These are phyloP conservation scores for Pyxicephalus adspersus DNA, from an alignment of 2,113 vertebrate species.

Conservation along the genomic window DNA sequence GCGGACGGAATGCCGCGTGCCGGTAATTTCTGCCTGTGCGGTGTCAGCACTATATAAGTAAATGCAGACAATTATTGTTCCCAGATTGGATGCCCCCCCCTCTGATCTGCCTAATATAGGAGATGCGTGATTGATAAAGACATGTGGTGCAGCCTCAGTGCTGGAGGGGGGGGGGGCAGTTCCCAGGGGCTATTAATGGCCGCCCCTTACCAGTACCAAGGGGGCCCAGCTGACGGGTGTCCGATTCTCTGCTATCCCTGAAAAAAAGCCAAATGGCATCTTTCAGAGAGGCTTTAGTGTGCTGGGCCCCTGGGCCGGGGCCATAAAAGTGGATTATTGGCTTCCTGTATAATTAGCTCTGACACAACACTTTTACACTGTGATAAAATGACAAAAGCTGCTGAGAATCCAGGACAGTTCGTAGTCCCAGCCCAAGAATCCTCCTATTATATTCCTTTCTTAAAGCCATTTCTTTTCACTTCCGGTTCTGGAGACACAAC, in stretches of 20 bases:
- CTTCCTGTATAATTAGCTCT: conserved; percentile 5
- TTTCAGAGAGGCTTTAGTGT: conserved; percentile 1
- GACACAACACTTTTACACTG: not conserved
- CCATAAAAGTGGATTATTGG: conserved; percentile 13
- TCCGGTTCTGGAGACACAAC: no score
- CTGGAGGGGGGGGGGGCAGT: not conserved
- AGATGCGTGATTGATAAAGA: conserved; percentile 28
- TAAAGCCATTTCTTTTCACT: no score
- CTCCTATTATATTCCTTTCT: no score
- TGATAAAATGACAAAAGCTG: no score
- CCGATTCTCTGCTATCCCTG: not conserved
- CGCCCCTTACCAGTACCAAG: not conserved
- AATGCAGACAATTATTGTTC: conserved; percentile 10
- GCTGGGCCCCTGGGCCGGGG: not conserved
- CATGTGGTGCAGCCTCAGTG: no score
- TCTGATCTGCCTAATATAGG: conserved; percentile 23
- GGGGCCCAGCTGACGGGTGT: not conserved
- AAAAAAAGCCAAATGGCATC: conserved; percentile 1
- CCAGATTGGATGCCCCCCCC: not conserved
- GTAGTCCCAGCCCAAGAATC: no score
- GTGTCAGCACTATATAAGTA: conserved; percentile 1
- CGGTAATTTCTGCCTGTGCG: not conserved
- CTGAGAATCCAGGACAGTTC: no score
- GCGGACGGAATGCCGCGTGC: not conserved
- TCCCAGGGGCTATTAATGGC: conserved; percentile 7